Evolutionary conservation across 2,888 invertebrate genomes (phyloP).

Genomic region (Oligia latruncula): DNA sequence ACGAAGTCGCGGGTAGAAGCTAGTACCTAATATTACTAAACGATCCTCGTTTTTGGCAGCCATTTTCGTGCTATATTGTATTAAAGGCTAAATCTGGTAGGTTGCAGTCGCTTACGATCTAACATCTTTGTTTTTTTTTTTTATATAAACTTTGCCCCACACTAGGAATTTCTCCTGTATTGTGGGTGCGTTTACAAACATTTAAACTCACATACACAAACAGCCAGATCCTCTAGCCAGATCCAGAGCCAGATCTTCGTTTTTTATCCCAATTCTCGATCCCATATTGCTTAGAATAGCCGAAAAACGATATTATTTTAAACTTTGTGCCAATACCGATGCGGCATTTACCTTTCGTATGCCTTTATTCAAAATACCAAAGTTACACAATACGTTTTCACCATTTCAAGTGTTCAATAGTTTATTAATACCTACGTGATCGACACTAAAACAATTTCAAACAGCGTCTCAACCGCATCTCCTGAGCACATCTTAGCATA

Average conservation of each 20-base stretch:
- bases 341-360: background rate
- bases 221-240: too few species aligned
- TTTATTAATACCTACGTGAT: slow-evolving; percentile 25
- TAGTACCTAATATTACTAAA: background rate
- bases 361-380: slow-evolving; percentile 19
- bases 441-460: slow-evolving; percentile 22
- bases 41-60: background rate
- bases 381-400: slow-evolving; percentile 19
- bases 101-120: background rate
- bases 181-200: too few species aligned
- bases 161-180: too few species aligned
- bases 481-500: slow-evolving; percentile 21
- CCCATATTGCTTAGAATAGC: background rate
- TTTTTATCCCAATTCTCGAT: background rate
- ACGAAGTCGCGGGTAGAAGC: too few species aligned
- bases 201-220: too few species aligned
- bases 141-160: too few species aligned
- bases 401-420: slow-evolving; percentile 14
- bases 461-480: slow-evolving; percentile 7
- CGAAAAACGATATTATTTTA: background rate
- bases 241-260: background rate
- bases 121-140: background rate
- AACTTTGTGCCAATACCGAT: background rate
- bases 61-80: background rate
- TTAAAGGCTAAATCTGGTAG: background rate